Evolutionary conservation across 2,888 invertebrate genomes (phyloP), one percentile per base, ranked within the genome.

Genomic region (Orgyia antiqua): DNA sequence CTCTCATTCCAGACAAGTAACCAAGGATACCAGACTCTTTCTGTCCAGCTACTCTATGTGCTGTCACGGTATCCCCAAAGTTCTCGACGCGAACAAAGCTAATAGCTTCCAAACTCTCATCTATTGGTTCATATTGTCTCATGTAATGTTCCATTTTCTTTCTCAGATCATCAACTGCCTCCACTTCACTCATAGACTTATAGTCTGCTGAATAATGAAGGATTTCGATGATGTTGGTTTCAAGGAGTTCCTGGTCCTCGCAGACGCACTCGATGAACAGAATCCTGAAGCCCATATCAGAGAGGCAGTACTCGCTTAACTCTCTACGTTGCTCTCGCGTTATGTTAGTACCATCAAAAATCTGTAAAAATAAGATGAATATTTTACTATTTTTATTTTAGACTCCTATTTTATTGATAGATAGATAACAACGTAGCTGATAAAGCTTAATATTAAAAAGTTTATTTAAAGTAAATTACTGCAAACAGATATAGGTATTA

Each of bases 191-290:
- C 92, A 95, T 93, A 26, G 90, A 89, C 36, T 89, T 89, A 77
- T 97, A 97, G 67, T 97, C 97, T 2, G 94, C 93, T 45, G 94
- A 95, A 74, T 94, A 93, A 34, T 93, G 91, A 47, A 96, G 90
- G 42, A 96, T 95, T 68, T 94, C 94, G 67, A 87, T 80, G 39
- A 87, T 87, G 55, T 86, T 84, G 34, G 78, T 67, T 45, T 87
- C 86, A 2, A 87, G 71, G 0, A 87, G 44, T 29, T 75, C 78
- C 31, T 86, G 82, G 45, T 97, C 95, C 53, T 96, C 94, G 77
- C 97, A 96, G 43, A 96, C 90, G 68, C 95, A 95, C 73, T 98
- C 97, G 45, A 98, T 92, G 82, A 97, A 97, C 66, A 98, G 91
- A 36, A 97, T 91, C 57, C 95, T 91, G 77, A 93, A 94, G 37